These are phyloP conservation scores for Gambusia yucatana DNA, from an alignment of 2,797 vertebrate genomes.

Conservation along the genomic window DNA sequence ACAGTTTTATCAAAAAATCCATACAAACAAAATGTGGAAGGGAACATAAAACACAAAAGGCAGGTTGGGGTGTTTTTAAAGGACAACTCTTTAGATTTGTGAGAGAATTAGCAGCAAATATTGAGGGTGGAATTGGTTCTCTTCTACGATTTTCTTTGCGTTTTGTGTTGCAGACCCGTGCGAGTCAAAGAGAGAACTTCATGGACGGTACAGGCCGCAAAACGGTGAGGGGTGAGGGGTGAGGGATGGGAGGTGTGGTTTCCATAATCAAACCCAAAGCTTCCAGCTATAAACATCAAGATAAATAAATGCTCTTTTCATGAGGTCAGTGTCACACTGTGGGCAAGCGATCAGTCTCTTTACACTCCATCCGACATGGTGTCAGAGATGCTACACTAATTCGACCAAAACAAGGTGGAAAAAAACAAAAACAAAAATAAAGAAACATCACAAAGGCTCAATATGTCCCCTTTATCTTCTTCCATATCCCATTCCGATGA, in stretches of 20 bases:
- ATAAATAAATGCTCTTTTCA: conserved; percentile 79
- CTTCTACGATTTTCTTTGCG: conserved; percentile 34
- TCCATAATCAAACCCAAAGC: conserved; percentile 70
- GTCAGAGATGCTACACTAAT: conserved; percentile 77
- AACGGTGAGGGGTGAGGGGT: conserved; percentile 44
- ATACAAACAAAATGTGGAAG: conserved; percentile 57
- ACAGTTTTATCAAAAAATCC: conserved; percentile 76
- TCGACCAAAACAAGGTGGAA: conserved; percentile 62
- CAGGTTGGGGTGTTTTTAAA: conserved; percentile 52
- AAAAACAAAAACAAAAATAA: conserved; percentile 26
- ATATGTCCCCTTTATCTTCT: conserved; percentile 64
- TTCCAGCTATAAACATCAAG: conserved; percentile 71
- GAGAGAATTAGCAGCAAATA: conserved; percentile 78
- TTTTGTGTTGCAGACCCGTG: conserved; percentile 19
- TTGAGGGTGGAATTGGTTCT: conserved; percentile 55
- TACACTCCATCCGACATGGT: conserved; percentile 65
- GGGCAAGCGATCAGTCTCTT: conserved; percentile 72
- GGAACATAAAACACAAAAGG: neutral
- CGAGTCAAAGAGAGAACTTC: conserved; percentile 70
- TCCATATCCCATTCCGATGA: conserved; percentile 83
- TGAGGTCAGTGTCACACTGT: conserved; percentile 79
- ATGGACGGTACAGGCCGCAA: conserved; percentile 85
- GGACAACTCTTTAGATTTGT: conserved; percentile 55
- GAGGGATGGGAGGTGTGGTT: conserved; percentile 35
- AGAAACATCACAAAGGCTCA: conserved; percentile 69